These are phyloP conservation scores for Ptychadena robeensis DNA, from an alignment of 2,797 vertebrate genomes.

Conservation along the genomic window DNA sequence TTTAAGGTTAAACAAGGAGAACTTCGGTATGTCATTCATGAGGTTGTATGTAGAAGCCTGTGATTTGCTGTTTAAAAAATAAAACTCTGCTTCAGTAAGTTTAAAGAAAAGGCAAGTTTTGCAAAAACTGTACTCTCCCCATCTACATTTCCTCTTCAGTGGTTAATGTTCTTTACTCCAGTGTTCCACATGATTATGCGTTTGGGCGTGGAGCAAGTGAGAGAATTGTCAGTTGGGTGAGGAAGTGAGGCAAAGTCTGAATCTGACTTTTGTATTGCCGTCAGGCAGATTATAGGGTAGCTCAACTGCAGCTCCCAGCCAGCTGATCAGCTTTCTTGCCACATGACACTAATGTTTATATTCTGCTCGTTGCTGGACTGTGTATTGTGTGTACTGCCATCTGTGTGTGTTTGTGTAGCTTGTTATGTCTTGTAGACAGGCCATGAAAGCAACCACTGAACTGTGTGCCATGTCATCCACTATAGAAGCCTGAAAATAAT, in stretches of 20 bases:
- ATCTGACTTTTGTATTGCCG: constrained; percentile 36
- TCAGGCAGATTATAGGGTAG: constrained; percentile 58
- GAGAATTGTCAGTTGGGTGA: constrained; percentile 52
- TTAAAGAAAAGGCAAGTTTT: too few species aligned
- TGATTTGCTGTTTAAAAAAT: too few species aligned
- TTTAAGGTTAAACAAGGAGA: too few species aligned
- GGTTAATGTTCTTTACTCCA: constrained; percentile 22
- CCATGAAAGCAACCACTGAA: background rate
- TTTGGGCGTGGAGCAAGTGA: constrained; percentile 34
- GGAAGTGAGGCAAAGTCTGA: constrained; percentile 53
- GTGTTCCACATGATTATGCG: constrained; percentile 39
- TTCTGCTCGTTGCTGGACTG: constrained; percentile 25
- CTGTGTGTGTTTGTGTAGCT: constrained; percentile 19
- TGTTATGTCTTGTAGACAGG: constrained; percentile 23
- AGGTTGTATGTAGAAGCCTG: too few species aligned
- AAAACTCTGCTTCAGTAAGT: too few species aligned
- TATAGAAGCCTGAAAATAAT: too few species aligned
- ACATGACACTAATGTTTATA: constrained; percentile 32
- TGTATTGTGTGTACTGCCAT: constrained; percentile 23
- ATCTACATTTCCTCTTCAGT: too few species aligned
- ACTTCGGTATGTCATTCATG: too few species aligned
- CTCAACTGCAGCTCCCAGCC: constrained; percentile 23
- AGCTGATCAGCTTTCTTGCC: constrained; percentile 41
- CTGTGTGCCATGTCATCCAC: constrained; percentile 26
- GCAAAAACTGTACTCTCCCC: too few species aligned